Conservation (phyloP, 2,797 vertebrate species). For the Fringilla coelebs region DNA sequence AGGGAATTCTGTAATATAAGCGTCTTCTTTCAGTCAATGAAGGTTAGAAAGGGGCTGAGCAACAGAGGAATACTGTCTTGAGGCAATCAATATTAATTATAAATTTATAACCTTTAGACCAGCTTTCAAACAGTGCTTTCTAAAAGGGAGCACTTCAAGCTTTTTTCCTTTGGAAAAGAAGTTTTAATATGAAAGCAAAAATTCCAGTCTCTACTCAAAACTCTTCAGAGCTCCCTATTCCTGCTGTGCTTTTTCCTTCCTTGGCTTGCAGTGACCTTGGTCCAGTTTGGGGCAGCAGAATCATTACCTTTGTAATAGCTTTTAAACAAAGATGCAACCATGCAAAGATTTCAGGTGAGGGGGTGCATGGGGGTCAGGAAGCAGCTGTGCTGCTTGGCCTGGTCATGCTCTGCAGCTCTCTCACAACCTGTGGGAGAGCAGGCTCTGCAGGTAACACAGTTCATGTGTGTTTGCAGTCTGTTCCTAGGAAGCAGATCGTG, state of each 20-base stretch:
- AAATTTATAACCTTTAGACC: conserved; percentile 90
- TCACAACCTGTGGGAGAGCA: not conserved
- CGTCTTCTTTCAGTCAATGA: conserved; percentile 77
- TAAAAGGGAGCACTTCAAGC: conserved; percentile 12
- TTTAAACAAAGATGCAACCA: not conserved
- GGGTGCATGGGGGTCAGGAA: rapidly evolving
- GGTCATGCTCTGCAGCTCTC: not conserved
- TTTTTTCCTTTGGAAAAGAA: not conserved
- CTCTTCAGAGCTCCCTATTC: not conserved
- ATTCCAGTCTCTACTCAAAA: not conserved
- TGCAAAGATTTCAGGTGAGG: not conserved
- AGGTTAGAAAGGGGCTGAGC: conserved; percentile 77
- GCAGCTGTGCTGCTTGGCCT: not conserved
- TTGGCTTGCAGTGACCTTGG: not conserved
- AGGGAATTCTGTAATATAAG: conserved; percentile 69
- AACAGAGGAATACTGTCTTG: conserved; percentile 73
- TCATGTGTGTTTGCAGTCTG: not conserved
- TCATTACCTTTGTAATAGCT: not conserved
- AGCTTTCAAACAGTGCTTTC: conserved; percentile 59
- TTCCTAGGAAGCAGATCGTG: not conserved
- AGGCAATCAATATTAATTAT: conserved; percentile 91
- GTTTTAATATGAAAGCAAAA: conserved; percentile 3
- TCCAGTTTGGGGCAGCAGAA: not conserved
- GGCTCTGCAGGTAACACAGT: not conserved
- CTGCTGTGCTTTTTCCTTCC: not conserved